phyloP scores from a whole-genome alignment of 2,888 invertebrate genomes.

The Cryptus viduatorius region DNA sequence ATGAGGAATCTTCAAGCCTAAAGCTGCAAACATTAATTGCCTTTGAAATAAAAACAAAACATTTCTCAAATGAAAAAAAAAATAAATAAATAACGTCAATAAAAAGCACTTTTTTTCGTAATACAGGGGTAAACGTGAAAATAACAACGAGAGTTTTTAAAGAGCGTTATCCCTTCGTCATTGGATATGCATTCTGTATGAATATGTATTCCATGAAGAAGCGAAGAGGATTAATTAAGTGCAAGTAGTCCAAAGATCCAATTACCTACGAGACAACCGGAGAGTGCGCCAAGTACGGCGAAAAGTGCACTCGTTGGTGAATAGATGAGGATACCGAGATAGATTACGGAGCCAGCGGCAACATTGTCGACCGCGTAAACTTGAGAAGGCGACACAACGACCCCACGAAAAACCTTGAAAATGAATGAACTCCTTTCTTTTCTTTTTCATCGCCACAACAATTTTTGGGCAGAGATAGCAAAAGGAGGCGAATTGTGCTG shows the following conservation, averaged over 20 bases:
- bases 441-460: not conserved
- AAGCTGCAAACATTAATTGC: conserved; percentile 67
- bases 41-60: too few species aligned
- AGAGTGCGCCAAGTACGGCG: conserved; percentile 82
- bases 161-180: not conserved
- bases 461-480: not conserved
- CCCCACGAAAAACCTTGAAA: conserved; percentile 83
- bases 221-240: not conserved
- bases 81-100: not conserved
- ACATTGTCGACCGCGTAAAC: conserved; percentile 83
- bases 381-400: conserved; percentile 84
- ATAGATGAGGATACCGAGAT: conserved; percentile 83
- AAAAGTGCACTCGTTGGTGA: conserved; percentile 84
- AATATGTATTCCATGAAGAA: not conserved
- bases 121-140: not conserved
- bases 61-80: too few species aligned
- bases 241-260: conserved; percentile 18
- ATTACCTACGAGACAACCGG: conserved; percentile 83
- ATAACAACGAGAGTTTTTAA: not conserved
- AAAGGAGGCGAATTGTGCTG: not conserved
- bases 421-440: conserved; percentile 27
- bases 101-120: not conserved
- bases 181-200: not conserved
- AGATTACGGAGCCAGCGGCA: conserved; percentile 81
- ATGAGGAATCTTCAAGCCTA: conserved; percentile 75